A percentile compares a stretch with the other conserved stretches of the same genome.
Conservation (phyloP, 2,888 invertebrate species). For the Orchesellides sinensis region DNA sequence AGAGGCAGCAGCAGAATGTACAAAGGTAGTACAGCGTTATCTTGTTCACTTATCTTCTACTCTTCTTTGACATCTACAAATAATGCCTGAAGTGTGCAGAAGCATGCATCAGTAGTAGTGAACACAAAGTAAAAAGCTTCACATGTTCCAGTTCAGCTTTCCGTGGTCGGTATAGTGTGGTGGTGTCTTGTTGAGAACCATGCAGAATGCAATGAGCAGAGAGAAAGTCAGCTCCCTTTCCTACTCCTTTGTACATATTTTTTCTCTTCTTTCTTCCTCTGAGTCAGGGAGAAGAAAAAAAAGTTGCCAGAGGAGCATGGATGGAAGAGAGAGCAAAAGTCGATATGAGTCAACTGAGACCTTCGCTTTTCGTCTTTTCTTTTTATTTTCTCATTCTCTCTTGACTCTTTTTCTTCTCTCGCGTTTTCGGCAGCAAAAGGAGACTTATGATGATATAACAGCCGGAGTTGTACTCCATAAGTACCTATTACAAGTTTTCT, state of each 20-base stretch:
- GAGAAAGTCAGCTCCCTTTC: neutral
- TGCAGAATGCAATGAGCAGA: neutral
- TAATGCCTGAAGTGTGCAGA: neutral
- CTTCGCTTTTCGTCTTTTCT: conserved; percentile 15
- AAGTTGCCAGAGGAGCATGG: conserved; percentile 27
- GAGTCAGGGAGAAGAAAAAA: neutral
- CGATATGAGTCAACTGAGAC: conserved; percentile 58
- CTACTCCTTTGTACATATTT: conserved; percentile 18
- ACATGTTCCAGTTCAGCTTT: too few relatives aligned
- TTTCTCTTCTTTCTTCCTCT: neutral
- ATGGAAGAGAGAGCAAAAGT: conserved; percentile 26
- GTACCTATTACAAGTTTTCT: too few relatives aligned
- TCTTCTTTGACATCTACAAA: conserved; percentile 46
- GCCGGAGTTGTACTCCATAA: too few relatives aligned
- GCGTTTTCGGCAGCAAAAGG: too few relatives aligned
- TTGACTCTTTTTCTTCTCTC: neutral
- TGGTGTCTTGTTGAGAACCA: too few relatives aligned
- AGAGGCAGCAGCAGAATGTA: neutral
- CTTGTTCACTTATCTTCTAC: conserved; percentile 4
- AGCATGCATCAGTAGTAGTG: neutral
- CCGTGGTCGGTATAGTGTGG: too few relatives aligned
- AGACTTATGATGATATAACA: neutral
- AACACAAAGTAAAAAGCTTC: neutral
- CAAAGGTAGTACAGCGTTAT: neutral
- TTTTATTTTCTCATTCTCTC: conserved; percentile 20